Evolutionary conservation across 2,113 vertebrate genomes (phyloP), one percentile per base, ranked within the genome.

Genomic region (Cercocebus atys): DNA sequence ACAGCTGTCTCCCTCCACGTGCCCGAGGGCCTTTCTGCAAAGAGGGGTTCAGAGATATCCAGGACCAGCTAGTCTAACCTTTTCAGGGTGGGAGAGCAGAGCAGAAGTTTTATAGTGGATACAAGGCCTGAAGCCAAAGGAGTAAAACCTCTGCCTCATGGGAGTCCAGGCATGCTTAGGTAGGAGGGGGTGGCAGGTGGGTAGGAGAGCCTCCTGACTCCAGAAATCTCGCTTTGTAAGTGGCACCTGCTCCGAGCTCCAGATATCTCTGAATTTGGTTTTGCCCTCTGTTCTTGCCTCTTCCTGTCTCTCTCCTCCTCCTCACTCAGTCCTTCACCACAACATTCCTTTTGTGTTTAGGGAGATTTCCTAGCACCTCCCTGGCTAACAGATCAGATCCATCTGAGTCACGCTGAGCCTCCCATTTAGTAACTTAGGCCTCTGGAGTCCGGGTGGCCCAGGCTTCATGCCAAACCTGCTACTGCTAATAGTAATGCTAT

Each of bases 381-480:
- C 55, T 84, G 23, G 55, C 83, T 87, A 70, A 79, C 43, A 89
- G 79, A 81, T 64, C 35, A 68, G 95, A 90, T 72, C 82, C 82
- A 4, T 92, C 78, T 81, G 92, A 97, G 92, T 92, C 55, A 92
- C 57, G 55, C 45, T 5, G 57, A 70, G 83, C 70, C 55, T 89
- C 64, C 25, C 76, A 50, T 88, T 95, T 55, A 94, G 89, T 90
- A 81, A 96, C 91, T 95, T 43, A 84, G 96, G 68, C 52, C 96
- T 95, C 93, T 85, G 72, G 93, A 97, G 94, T 88, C 92, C 0
- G 57, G 89, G 96, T 94, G 96, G 96, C 92, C 93, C 45, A 82
- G 97, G 95, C 96, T 35, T 55, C n/a, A 3, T 95, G 95, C 97
- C 98, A 97, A 95, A 73, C 38, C 78, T 75, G 92, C 89, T 73